Evolutionary conservation across 2,888 invertebrate species (phyloP).

Genomic region (Troides oblongomaculatus): DNA sequence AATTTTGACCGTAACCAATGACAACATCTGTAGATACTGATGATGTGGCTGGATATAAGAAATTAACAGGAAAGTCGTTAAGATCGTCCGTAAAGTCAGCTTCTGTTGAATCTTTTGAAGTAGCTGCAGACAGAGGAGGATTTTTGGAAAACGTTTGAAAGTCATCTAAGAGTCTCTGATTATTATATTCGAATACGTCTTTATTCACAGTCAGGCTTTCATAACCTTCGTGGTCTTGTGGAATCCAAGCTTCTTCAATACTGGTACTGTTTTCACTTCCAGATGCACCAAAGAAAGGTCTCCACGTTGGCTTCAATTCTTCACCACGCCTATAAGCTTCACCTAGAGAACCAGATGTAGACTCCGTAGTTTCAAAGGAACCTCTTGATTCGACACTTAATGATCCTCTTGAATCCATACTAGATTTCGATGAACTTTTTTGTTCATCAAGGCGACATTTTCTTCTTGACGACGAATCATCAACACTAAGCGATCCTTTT

Average conservation of each 20-base stretch:
- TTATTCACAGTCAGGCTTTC: constrained; percentile 76
- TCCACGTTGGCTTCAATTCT: constrained; percentile 89
- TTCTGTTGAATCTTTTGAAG: constrained; percentile 79
- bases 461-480: constrained; percentile 72
- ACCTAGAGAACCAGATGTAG: constrained; percentile 87
- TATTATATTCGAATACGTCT: constrained; percentile 70
- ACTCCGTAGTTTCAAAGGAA: constrained; percentile 86
- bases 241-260: constrained; percentile 90
- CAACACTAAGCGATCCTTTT: constrained; percentile 75
- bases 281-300: constrained; percentile 88
- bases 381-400: constrained; percentile 85
- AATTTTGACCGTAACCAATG: constrained; percentile 86
- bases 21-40: constrained; percentile 84
- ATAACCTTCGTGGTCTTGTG: constrained; percentile 85
- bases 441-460: constrained; percentile 72
- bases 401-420: constrained; percentile 82
- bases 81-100: constrained; percentile 87
- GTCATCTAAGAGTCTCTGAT: constrained; percentile 71
- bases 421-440: constrained; percentile 81
- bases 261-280: constrained; percentile 91
- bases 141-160: constrained; percentile 75
- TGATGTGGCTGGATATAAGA: constrained; percentile 85
- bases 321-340: constrained; percentile 84
- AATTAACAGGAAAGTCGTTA: constrained; percentile 86
- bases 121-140: constrained; percentile 71